Base-by-base conservation (phyloP, 2,113 vertebrate genomes). In the Antechinus stuartii region DNA sequence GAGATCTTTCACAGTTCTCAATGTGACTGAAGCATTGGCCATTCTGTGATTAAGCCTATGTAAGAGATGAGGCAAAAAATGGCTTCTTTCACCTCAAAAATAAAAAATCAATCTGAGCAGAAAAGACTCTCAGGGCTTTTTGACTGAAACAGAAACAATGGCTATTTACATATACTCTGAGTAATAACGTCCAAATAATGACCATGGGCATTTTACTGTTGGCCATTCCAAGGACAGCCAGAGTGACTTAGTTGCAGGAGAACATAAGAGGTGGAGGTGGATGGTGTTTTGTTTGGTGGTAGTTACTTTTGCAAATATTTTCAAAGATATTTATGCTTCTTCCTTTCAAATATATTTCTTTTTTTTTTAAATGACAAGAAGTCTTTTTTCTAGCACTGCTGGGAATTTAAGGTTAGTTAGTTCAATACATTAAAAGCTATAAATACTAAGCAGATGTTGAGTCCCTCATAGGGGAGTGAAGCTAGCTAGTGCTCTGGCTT, bases 191-290 rank as follows among this genome's bases (percentile, higher is more conserved):
- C 57, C 57, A 61, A 12, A 61, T 26, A 11, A 12, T 3, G 10
- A 61, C 27, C 8, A 61, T 11, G 57, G 10, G 57, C 57, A 10
- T 61, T 26, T 10, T 30, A 12, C 11, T 61, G 57, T 30, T 12
- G 26, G 10, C 57, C 57, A 61, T 3, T 61, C 57, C 57, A 61
- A 61, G 2, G 26, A 61, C 9, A 61, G 26, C 26, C 57, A 30
- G 56, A 57, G 26, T 30, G 57, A 61, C 27, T 61, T 61, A 61
- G 26, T 11, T 61, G 57, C 9, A 61, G 19, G 55, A 23, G 93
- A 94, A 89, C 30, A 46, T 54, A 94, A 94, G 91, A 93, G 57
- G 14, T 95, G 14, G 27, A 42, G 68, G n/a, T 84, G 16, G 14
- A 42, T 22, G 35, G 35, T n/a, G 35, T 76, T 76, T 42, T 76